Evolutionary conservation across 2,888 invertebrate genomes (phyloP), one percentile per base, ranked within the genome.

Genomic region (Eupithecia exiguata): DNA sequence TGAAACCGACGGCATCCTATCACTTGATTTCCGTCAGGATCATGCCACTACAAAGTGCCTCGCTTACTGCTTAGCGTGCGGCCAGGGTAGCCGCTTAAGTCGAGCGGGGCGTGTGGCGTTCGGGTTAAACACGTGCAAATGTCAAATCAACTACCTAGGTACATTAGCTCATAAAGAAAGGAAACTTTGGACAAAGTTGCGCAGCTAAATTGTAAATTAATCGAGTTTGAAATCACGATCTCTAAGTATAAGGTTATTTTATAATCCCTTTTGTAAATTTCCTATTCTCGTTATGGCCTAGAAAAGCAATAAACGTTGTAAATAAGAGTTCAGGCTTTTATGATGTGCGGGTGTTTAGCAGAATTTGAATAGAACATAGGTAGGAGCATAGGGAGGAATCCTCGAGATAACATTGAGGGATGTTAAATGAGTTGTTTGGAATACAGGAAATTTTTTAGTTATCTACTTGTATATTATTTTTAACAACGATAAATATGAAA

Each of bases 251-350:
- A 78, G 72, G 18, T 77, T 69, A 69, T 72, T 66, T 71, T 66
- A 62, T 69, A 46, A 71, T 69, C 71, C 18, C 46, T 74, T 76
- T 67, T 72, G 68, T 78, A 70, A 81, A 80, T 79, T 76, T 68
- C 75, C 78, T 76, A 79, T 69, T 80, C 80, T 82, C 73, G 75
- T 76, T 82, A 78, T 75, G 78, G 78, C 79, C 77, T 79, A 77
- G 76, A 58, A 73, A 35, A 78, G 77, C 74, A 79, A 80, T 77
- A 79, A 78, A 77, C 71, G 67, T 69, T 72, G 71, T 77, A 76
- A 53, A 70, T 72, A 71, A 58, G 36, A 7, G 36, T 62, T 65
- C 65, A 70, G 68, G 68, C 67, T 70, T 70, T 67, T 66, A 36
- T 69, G 43, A 67, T 72, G 68, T 62, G 35, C 35, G 62, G 62